These are phyloP conservation scores for Cyrtonyx montezumae DNA, from an alignment of 2,113 vertebrate genomes.

Conservation along the genomic window DNA sequence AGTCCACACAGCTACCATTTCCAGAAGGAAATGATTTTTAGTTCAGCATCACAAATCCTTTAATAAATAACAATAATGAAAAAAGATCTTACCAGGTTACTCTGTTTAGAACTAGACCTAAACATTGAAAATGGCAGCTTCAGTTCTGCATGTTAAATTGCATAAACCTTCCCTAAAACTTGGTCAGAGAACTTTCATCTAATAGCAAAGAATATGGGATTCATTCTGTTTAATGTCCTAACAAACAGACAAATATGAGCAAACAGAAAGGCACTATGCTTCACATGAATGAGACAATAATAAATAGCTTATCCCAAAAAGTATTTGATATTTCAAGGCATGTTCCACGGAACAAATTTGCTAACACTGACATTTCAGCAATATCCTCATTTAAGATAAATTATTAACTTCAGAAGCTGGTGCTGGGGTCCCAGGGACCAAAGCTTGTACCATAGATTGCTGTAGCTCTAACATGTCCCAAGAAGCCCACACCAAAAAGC, in stretches of 20 bases:
- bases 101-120: background rate
- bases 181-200: background rate
- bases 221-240: background rate
- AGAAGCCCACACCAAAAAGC: background rate
- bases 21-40: background rate
- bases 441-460: background rate
- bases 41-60: background rate
- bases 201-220: background rate
- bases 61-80: background rate
- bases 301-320: background rate
- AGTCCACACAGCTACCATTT: background rate
- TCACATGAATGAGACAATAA: background rate
- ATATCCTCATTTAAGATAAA: background rate
- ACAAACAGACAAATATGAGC: background rate
- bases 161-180: background rate
- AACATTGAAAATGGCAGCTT: background rate
- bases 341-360: background rate
- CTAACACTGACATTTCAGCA: background rate
- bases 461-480: background rate
- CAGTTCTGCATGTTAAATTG: background rate
- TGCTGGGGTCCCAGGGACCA: background rate
- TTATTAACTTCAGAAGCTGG: background rate
- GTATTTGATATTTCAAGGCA: background rate
- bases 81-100: background rate
- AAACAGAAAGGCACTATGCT: background rate